These are phyloP conservation scores for Sturnira hondurensis DNA, from an alignment of 2,113 vertebrate species.

Conservation along the genomic window DNA sequence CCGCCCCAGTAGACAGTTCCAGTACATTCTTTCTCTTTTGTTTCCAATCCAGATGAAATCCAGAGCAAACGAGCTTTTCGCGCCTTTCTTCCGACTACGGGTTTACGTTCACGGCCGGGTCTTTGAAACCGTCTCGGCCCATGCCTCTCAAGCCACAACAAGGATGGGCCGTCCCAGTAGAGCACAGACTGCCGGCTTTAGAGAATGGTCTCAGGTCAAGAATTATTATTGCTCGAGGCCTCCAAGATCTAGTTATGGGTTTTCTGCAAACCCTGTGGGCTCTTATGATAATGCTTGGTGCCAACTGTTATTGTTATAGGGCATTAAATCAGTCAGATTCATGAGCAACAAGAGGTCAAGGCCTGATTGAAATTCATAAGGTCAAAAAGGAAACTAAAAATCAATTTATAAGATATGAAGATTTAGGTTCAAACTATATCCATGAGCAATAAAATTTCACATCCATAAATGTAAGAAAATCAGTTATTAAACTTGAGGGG, in stretches of 20 bases:
- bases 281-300: constrained; percentile 84
- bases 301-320: constrained; percentile 85
- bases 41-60: constrained; percentile 64
- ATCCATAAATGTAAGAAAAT: constrained; percentile 89
- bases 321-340: constrained; percentile 89
- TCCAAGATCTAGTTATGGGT: constrained; percentile 81
- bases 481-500: constrained; percentile 87
- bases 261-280: constrained; percentile 83
- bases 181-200: constrained; percentile 71
- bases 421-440: constrained; percentile 89
- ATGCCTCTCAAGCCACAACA: neutral
- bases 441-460: constrained; percentile 88
- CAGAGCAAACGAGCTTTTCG: constrained; percentile 57
- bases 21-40: constrained; percentile 22
- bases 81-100: constrained; percentile 15
- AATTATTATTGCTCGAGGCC: constrained; percentile 82
- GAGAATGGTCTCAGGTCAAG: constrained; percentile 80
- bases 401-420: constrained; percentile 91
- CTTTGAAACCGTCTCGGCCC: constrained; percentile 49
- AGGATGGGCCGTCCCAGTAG: constrained; percentile 55
- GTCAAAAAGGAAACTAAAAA: constrained; percentile 91
- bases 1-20: constrained; percentile 44
- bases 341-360: constrained; percentile 87
- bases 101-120: constrained; percentile 56
- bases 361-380: constrained; percentile 92